phyloP scores from a whole-genome alignment of 92 coral and sea anemone genomes.

The Phymanthus crucifer region DNA sequence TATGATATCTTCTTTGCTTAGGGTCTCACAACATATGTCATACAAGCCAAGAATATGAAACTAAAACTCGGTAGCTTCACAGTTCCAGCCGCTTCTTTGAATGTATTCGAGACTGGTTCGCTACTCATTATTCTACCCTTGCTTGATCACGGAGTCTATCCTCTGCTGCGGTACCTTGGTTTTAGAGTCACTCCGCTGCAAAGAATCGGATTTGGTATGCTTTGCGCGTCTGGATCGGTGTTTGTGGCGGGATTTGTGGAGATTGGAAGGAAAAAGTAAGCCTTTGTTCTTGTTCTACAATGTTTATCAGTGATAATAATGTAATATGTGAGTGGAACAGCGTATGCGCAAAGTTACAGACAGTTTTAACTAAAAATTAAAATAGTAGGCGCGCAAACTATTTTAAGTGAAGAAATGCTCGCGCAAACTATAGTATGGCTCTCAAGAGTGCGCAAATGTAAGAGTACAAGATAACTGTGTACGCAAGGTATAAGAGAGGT shows the following conservation, averaged over 20 bases:
- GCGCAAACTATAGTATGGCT: too few relatives aligned
- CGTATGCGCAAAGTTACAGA: not conserved
- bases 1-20: not conserved
- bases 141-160: constrained; percentile 67
- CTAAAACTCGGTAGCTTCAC: constrained; percentile 25
- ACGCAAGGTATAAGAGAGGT: not conserved
- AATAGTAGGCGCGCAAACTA: not conserved
- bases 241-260: constrained; percentile 62
- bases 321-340: not conserved
- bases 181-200: constrained; percentile 60
- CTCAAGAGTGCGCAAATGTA: too few relatives aligned
- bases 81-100: constrained; percentile 62
- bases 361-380: not conserved
- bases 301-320: too few relatives aligned
- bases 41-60: constrained; percentile 55
- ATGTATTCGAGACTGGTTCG: constrained; percentile 30
- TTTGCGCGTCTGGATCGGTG: constrained; percentile 52
- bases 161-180: constrained; percentile 45
- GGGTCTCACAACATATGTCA: constrained; percentile 11
- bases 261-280: constrained; percentile 48
- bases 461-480: not conserved
- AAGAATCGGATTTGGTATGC: constrained; percentile 70
- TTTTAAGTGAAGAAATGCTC: not conserved
- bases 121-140: constrained; percentile 52
- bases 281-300: too few relatives aligned